Evolutionary conservation across 2,797 vertebrate species (phyloP).

Genomic region (Argentina silus): DNA sequence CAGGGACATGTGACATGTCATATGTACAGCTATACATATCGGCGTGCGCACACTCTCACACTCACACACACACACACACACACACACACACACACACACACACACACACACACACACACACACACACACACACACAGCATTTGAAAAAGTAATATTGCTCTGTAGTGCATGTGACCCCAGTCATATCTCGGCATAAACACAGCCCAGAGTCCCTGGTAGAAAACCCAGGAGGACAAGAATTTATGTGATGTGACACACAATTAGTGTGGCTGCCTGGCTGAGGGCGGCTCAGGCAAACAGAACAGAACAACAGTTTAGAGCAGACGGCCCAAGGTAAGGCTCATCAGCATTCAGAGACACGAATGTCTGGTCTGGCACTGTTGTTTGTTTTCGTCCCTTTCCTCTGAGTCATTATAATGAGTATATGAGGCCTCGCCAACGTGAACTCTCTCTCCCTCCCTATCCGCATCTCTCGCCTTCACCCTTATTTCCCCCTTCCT

Average conservation of each 20-base stretch:
- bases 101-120: slow-evolving; percentile 12
- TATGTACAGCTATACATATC: not conserved
- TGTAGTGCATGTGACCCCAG: not conserved
- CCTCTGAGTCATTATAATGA: slow-evolving; percentile 72
- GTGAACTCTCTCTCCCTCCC: slow-evolving; percentile 42
- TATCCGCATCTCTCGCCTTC: not conserved
- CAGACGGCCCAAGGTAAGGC: slow-evolving; percentile 40
- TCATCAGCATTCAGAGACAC: slow-evolving; percentile 75
- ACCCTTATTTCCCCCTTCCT: not conserved
- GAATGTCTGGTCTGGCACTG: slow-evolving; percentile 66
- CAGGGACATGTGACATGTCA: too few species aligned
- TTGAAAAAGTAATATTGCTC: not conserved
- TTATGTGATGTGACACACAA: not conserved
- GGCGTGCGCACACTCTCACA: not conserved
- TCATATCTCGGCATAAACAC: slow-evolving; percentile 12
- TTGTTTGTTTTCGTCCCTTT: slow-evolving; percentile 70
- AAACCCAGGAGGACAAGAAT: not conserved
- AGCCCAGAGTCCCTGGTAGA: not conserved
- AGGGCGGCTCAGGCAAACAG: slow-evolving; percentile 27
- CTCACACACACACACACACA: not conserved
- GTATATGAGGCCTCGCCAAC: slow-evolving; percentile 32
- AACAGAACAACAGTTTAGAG: not conserved
- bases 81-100: not conserved
- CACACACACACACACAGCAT: not conserved
- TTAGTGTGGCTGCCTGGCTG: slow-evolving; percentile 26